Percentiles rank a stretch among this genome's conserved stretches.
Conservation (phyloP, 1,140 invertebrate genomes). For the Ooceraea biroi region DNA sequence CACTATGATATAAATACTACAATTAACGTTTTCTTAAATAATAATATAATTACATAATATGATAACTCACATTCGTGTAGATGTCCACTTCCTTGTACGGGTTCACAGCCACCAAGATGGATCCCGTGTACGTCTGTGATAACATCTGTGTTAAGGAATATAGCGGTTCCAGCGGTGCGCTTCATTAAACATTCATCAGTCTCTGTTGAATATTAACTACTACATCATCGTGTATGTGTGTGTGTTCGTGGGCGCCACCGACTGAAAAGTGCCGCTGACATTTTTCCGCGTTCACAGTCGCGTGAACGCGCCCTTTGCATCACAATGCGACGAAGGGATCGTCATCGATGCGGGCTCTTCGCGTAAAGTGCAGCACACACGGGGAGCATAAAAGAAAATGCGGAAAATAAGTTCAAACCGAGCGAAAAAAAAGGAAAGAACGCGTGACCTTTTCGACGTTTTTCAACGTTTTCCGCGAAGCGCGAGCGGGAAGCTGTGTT, state of each 20-base stretch:
- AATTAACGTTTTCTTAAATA: neutral
- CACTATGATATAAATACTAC: too few species aligned
- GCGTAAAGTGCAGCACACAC: neutral
- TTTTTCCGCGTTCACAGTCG: constrained; percentile 60
- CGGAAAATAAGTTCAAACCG: neutral
- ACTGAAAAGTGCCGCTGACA: constrained; percentile 54
- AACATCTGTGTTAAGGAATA: constrained; percentile 87
- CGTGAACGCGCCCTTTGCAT: constrained; percentile 45
- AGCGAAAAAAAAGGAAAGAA: neutral
- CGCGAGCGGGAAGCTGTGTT: constrained; percentile 1
- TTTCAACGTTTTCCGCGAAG: neutral
- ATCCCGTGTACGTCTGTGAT: constrained; percentile 95
- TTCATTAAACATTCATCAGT: constrained; percentile 1
- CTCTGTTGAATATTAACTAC: neutral
- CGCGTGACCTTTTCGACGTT: constrained; percentile 20
- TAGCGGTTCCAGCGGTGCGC: neutral
- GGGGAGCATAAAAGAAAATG: too few species aligned
- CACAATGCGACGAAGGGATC: constrained; percentile 52
- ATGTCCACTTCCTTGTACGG: constrained; percentile 97
- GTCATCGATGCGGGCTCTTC: constrained; percentile 1
- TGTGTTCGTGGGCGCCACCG: neutral
- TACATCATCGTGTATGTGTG: neutral
- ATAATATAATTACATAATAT: constrained; percentile 18
- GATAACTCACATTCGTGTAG: constrained; percentile 89
- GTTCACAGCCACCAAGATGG: constrained; percentile 98